phyloP scores from a whole-genome alignment of 1,140 invertebrate species.

The Macrocentrus cingulum region DNA sequence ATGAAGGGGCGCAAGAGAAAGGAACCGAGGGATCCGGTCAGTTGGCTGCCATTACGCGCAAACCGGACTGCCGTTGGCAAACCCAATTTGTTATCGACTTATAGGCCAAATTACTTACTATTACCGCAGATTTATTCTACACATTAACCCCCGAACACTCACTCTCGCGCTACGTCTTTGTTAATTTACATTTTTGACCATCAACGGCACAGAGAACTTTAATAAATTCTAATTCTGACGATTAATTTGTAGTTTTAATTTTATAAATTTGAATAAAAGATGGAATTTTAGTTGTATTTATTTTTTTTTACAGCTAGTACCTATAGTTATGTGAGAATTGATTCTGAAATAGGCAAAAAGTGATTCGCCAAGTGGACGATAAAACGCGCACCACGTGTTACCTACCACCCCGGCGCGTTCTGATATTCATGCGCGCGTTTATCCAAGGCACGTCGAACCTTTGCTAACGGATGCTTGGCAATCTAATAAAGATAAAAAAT shows the following conservation, averaged over 20 bases:
- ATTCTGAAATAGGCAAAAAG: slow-evolving; percentile 15
- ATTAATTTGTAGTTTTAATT: neutral
- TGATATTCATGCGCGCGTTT: slow-evolving; percentile 50
- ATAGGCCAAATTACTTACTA: slow-evolving; percentile 59
- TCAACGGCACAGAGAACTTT: too few species aligned
- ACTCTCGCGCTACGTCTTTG: slow-evolving; percentile 53
- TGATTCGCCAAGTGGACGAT: slow-evolving; percentile 32
- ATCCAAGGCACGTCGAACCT: slow-evolving; percentile 48
- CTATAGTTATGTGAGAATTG: slow-evolving; percentile 19
- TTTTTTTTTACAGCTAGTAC: neutral
- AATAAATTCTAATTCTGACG: too few species aligned
- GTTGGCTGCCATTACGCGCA: slow-evolving; percentile 52
- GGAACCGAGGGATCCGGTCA: slow-evolving; percentile 49
- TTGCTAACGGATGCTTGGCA: slow-evolving; percentile 49
- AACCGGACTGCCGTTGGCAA: slow-evolving; percentile 49
- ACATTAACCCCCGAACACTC: slow-evolving; percentile 52
- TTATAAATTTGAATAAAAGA: neutral
- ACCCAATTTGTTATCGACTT: slow-evolving; percentile 61
- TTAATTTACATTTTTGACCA: slow-evolving; percentile 47
- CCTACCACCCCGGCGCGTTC: neutral
- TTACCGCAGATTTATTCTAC: slow-evolving; percentile 60
- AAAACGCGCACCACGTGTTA: slow-evolving; percentile 42
- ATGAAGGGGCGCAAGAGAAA: slow-evolving; percentile 12
- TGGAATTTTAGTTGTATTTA: neutral
- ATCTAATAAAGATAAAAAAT: slow-evolving; percentile 60